Evolutionary conservation across 2,113 vertebrate species (phyloP).

Genomic region (Megaceryle maxima): DNA sequence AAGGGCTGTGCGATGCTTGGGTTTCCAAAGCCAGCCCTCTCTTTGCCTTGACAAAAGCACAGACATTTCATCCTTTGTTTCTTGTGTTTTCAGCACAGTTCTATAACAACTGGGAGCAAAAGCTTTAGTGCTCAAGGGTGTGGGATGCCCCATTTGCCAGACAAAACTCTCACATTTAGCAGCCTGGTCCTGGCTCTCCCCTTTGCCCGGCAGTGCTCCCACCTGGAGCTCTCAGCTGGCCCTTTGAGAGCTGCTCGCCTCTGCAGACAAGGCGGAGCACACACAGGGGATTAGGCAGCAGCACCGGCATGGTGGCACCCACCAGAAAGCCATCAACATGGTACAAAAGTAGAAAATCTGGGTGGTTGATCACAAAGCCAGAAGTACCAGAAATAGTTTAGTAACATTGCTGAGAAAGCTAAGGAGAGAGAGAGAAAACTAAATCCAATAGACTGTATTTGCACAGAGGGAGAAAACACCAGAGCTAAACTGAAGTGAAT

Average conservation of each 20-base stretch:
- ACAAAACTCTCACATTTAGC: neutral
- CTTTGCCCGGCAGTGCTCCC: neutral
- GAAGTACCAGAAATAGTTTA: neutral
- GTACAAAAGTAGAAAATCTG: neutral
- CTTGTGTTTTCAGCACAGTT: fast-evolving
- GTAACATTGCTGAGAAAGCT: neutral
- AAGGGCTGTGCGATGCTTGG: neutral
- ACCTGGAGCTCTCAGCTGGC: neutral
- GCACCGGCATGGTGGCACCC: neutral
- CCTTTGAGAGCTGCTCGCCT: neutral
- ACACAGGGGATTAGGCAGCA: neutral
- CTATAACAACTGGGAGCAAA: neutral
- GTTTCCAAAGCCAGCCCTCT: neutral
- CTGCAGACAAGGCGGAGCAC: fast-evolving
- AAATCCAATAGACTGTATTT: neutral
- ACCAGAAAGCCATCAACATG: neutral
- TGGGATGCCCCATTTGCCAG: fast-evolving
- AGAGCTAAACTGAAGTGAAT: neutral
- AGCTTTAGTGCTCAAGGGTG: neutral
- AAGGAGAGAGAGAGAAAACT: neutral
- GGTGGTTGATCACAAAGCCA: neutral
- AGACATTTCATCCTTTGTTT: neutral
- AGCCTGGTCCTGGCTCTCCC: neutral
- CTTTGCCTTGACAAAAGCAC: neutral
- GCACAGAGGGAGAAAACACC: neutral